Evolutionary conservation across 1,140 invertebrate species (phyloP), one percentile per base, ranked within the genome.

Genomic region (Brachionus koreanus): DNA sequence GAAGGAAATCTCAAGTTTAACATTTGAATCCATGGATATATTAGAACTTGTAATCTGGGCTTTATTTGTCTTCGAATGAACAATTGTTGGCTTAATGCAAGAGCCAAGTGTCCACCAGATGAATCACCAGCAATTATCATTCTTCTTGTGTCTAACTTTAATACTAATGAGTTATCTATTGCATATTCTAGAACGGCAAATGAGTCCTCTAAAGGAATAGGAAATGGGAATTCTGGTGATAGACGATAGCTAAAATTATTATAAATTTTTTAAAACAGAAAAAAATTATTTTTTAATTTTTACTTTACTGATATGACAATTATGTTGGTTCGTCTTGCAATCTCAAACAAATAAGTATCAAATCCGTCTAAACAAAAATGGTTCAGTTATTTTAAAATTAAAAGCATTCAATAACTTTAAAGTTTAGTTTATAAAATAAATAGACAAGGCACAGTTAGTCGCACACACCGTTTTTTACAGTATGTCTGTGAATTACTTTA

Each of bases 1-100:
- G 87, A 88, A 9, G 87, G 87, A 5, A 86, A 86, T 75, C 83
- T 83, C 46, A 87, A 85, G 83, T 87, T 85, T n/a, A 87, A 65
- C 52, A 86, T 84, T 75, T 87, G 86, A 3, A 87, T 76, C 7
- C 84, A 84, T 2, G 86, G 86, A 77, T 86, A 86, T n/a, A 87
- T 86, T 0, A 87, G 84, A 29, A 87, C 83, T 82, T 87, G 85
- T 9, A 85, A 82, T 74, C 77, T 79, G 9, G 85, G 46, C 84
- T 85, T 84, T 0, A 83, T 82, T 63, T 82, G 9, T 25, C 42
- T 42, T 9, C 43, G 42, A 49, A 43, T 46, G n/a, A 12, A 46
- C 2, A 82, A 83, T 5, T 72, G 69, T 49, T 46, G 52, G 13
- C 63, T 39, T 72, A 82, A 12, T n/a, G 35, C 39, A 10, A 74